These are phyloP conservation scores for Gopherus evgoodei DNA, from an alignment of 2,113 vertebrate genomes.

Conservation along the genomic window DNA sequence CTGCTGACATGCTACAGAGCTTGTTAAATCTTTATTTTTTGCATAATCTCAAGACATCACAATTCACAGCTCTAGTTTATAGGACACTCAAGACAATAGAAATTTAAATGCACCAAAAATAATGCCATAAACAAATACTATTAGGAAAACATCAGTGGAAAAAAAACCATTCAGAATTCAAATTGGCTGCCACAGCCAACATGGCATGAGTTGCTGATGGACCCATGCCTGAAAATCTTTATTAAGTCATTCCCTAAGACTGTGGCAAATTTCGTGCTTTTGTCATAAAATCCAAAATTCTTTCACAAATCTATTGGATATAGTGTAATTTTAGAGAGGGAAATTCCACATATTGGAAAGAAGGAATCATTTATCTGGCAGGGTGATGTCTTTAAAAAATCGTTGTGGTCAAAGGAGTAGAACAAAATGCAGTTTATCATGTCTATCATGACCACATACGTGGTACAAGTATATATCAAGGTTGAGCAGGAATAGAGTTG, in stretches of 20 bases:
- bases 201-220: background rate
- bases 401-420: background rate
- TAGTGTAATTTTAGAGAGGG: background rate
- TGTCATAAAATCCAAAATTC: background rate
- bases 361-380: background rate
- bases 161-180: background rate
- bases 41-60: background rate
- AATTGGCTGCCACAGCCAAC: background rate
- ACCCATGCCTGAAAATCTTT: background rate
- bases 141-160: background rate
- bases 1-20: background rate
- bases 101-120: background rate
- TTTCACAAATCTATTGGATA: background rate
- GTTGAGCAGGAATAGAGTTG: background rate
- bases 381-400: background rate
- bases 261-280: background rate
- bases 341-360: background rate
- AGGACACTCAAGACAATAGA: background rate
- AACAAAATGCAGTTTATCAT: background rate
- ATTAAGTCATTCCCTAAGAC: background rate
- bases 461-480: background rate
- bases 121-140: background rate
- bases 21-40: background rate
- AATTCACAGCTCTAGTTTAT: background rate
- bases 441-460: background rate